These are phyloP conservation scores for Cuculus canorus DNA, from an alignment of 2,797 vertebrate species.

Conservation along the genomic window DNA sequence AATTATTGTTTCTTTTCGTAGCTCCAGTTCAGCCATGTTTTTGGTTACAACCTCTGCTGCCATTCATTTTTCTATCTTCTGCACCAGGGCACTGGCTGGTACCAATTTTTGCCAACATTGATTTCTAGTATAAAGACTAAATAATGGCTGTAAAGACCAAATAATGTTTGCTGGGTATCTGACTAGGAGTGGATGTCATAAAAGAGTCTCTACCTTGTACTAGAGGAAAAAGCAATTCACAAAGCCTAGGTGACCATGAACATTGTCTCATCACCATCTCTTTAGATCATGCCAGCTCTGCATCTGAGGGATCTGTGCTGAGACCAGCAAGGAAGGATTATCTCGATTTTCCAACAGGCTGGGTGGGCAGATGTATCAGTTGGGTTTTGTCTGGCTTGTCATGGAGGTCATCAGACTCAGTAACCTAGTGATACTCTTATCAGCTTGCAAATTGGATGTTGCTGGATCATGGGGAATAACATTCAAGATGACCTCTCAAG, in stretches of 20 bases:
- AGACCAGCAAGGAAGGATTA: background rate
- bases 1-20: slow-evolving; percentile 34
- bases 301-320: background rate
- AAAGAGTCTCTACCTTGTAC: background rate
- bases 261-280: background rate
- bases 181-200: background rate
- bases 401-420: background rate
- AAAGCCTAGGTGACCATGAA: background rate
- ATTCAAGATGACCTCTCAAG: background rate
- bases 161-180: background rate
- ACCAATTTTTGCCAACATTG: background rate
- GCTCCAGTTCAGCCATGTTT: background rate
- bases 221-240: background rate
- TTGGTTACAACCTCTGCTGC: background rate
- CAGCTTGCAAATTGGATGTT: background rate
- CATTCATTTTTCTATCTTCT: background rate
- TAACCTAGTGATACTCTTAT: background rate
- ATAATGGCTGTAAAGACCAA: background rate
- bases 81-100: background rate
- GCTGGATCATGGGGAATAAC: background rate
- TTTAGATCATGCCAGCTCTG: background rate
- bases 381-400: background rate
- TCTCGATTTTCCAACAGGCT: background rate
- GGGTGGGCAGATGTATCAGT: background rate
- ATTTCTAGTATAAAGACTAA: background rate